Conservation (phyloP, 2,797 vertebrate genomes). For the Argyrosomus regius region DNA sequence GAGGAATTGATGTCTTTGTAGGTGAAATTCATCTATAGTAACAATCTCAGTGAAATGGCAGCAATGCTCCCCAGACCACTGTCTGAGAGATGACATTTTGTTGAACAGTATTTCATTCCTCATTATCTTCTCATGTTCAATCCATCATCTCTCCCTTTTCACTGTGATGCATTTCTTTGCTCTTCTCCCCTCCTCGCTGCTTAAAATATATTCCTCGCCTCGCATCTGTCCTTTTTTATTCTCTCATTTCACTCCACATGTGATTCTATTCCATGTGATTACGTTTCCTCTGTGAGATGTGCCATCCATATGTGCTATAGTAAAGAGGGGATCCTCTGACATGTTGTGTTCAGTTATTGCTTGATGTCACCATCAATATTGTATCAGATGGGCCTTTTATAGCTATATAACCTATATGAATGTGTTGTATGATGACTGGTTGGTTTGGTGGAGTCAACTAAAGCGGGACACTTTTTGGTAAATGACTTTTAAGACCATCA, state of each 20-base stretch:
- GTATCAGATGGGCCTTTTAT: neutral
- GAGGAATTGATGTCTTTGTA: slow-evolving; percentile 73
- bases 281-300: slow-evolving; percentile 30
- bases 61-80: slow-evolving; percentile 66
- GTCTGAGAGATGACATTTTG: slow-evolving; percentile 78
- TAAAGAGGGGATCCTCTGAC: slow-evolving; percentile 4
- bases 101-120: slow-evolving; percentile 77
- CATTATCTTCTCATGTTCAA: slow-evolving; percentile 76
- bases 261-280: slow-evolving; percentile 33
- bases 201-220: slow-evolving; percentile 55
- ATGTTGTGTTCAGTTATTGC: neutral
- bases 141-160: slow-evolving; percentile 59
- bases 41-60: slow-evolving; percentile 76
- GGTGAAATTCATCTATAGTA: slow-evolving; percentile 72
- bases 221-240: slow-evolving; percentile 18
- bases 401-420: neutral
- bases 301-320: neutral
- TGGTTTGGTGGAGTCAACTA: neutral
- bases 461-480: too few relatives aligned
- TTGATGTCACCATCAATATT: neutral
- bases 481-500: too few relatives aligned
- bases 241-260: slow-evolving; percentile 7
- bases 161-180: slow-evolving; percentile 39
- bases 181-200: slow-evolving; percentile 34
- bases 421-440: neutral